Evolutionary conservation across 2,888 invertebrate genomes (phyloP), one percentile per base, ranked within the genome.

Genomic region (Tyria jacobaeae): DNA sequence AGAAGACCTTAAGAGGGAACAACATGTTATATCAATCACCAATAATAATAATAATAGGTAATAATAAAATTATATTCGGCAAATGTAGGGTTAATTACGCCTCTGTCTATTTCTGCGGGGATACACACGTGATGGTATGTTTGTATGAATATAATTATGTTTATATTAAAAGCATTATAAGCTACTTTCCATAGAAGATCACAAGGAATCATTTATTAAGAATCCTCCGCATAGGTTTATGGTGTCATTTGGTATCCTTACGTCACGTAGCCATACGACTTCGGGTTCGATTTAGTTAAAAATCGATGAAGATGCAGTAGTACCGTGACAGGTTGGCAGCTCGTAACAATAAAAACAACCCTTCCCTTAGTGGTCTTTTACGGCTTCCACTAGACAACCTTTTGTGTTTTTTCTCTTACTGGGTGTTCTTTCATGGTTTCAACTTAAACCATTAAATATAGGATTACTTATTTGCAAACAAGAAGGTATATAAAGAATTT

Each of bases 261-360:
- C 39, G 53, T 39, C 53, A 54, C 39, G 27, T 54, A 41, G 6
- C 17, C 27, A 27, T 15, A 44, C 31, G 34, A 21, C 14, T 21
- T 58, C 44, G 24, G 52, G 53, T 21, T 48, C 37, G 47, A 34
- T 47, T 60, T 49, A 48, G 60, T 60, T 60, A 60, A 60, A 60
- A 49, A 54, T 60, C 54, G 49, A 60, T 60, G 60, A 54, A 54
- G 48, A 49, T 49, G 60, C 60, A 60, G 12, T 60, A 54, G 39
- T 17, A 39, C 31, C 17, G 60, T 56, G 60, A 56, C 60, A 60
- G 55, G 54, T 55, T 60, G 55, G 50, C 55, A 50, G 50, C 25
- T 34, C 50, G 50, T 60, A 56, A 44, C 55, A 60, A 60, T 60
- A 60, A 60, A 56, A 58, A 34, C 39, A 55, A 50, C 60, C 55